phyloP scores from a whole-genome alignment of 2,113 vertebrate species.

The Sprattus sprattus region DNA sequence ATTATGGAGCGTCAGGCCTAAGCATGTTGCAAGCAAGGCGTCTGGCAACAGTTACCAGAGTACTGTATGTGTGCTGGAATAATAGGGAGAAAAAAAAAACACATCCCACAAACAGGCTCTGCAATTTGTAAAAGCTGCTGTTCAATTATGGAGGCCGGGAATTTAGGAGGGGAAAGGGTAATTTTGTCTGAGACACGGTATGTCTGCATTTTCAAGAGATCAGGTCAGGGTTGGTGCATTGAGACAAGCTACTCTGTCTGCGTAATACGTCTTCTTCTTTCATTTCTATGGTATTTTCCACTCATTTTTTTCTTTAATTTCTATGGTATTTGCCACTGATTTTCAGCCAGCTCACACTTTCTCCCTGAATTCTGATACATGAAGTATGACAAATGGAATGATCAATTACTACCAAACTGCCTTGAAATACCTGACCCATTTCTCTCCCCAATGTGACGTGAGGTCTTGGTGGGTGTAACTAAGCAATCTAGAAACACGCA shows the following conservation, averaged over 20 bases:
- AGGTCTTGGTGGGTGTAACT: background rate
- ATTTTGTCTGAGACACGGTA: conserved; percentile 6
- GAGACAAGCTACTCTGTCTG: background rate
- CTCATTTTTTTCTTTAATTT: background rate
- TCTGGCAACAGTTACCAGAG: background rate
- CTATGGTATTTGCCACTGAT: conserved; percentile 8
- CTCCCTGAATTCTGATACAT: background rate
- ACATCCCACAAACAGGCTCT: conserved; percentile 16
- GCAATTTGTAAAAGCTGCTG: conserved; percentile 29
- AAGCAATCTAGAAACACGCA: background rate
- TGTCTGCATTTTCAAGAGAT: background rate
- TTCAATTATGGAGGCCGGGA: conserved; percentile 15
- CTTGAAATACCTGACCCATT: background rate
- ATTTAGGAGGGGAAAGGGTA: background rate
- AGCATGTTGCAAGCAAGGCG: background rate
- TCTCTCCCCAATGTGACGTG: background rate
- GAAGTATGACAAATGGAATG: background rate
- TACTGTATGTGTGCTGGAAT: background rate
- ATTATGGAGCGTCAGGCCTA: background rate
- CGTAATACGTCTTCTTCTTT: background rate
- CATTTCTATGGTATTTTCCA: conserved; percentile 7
- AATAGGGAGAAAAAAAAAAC: background rate
- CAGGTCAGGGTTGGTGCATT: background rate
- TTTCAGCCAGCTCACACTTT: background rate
- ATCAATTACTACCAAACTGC: background rate